Conservation (phyloP, 2,113 vertebrate genomes). For the Scopus umbretta region DNA sequence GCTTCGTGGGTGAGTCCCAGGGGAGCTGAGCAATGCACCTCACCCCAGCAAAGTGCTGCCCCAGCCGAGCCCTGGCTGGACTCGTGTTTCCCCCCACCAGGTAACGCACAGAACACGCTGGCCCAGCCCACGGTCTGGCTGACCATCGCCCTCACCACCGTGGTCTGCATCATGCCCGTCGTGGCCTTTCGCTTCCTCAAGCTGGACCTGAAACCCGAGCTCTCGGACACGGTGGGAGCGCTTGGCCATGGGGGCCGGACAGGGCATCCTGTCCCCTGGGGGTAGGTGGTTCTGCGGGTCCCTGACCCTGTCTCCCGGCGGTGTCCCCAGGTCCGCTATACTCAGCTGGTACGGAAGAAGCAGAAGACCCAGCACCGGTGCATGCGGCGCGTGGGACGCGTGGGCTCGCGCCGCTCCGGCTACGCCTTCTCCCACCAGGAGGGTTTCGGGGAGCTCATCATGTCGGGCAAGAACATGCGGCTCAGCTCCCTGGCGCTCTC, state of each 20-base stretch:
- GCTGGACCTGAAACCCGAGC: slow-evolving; percentile 87
- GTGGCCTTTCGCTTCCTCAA: slow-evolving; percentile 94
- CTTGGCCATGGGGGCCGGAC: fast-evolving
- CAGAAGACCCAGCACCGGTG: slow-evolving; percentile 76
- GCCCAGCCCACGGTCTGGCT: slow-evolving; percentile 90
- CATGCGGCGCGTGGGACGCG: slow-evolving; percentile 71
- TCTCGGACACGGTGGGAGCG: slow-evolving; percentile 86
- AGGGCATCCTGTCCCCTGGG: fast-evolving
- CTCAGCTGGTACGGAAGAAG: slow-evolving; percentile 88
- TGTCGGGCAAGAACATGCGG: slow-evolving; percentile 93
- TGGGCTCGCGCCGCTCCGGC: slow-evolving; percentile 81
- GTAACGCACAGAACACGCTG: slow-evolving; percentile 86
- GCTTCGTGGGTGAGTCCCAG: slow-evolving; percentile 84
- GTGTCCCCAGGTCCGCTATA: slow-evolving; percentile 84
- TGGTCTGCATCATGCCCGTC: slow-evolving; percentile 89
- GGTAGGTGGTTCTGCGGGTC: fast-evolving
- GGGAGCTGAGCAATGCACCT: fast-evolving
- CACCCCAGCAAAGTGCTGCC: not conserved
- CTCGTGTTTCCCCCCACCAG: slow-evolving; percentile 33
- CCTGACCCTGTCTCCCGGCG: not conserved
- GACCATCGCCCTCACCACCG: slow-evolving; percentile 87
- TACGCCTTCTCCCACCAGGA: slow-evolving; percentile 95
- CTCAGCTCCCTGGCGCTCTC: slow-evolving; percentile 86
- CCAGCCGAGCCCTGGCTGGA: fast-evolving
- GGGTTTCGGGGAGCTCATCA: slow-evolving; percentile 93